Conservation (phyloP, 2,888 invertebrate genomes). For the Dysmachus trigonus region DNA sequence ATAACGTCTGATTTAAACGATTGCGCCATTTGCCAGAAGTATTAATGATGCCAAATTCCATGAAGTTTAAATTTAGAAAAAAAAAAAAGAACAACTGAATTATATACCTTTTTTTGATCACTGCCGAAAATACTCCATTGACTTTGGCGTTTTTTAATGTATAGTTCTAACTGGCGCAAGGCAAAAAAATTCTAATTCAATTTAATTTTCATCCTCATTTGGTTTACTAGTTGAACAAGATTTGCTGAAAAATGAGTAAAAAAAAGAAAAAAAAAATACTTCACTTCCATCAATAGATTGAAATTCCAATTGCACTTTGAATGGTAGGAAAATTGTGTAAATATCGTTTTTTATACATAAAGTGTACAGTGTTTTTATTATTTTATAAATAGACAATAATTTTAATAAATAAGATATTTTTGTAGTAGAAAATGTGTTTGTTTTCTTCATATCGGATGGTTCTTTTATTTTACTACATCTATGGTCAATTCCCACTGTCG, state of each 20-base stretch:
- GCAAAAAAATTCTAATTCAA: neutral
- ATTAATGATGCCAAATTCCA: conserved; percentile 26
- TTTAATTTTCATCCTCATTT: conserved; percentile 7
- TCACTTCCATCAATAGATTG: conserved; percentile 5
- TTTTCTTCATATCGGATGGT: too few relatives aligned
- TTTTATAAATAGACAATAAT: conserved; percentile 50
- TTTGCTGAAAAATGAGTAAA: neutral
- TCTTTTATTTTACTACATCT: neutral
- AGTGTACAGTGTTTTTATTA: conserved; percentile 52
- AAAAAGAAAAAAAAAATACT: conserved; percentile 1
- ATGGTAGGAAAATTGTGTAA: conserved; percentile 52
- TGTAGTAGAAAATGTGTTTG: conserved; percentile 43
- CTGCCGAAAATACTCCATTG: neutral
- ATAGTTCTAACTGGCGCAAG: conserved; percentile 1
- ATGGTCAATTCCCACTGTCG: neutral
- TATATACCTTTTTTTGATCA: neutral
- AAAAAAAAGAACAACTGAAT: neutral
- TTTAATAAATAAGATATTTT: conserved; percentile 51
- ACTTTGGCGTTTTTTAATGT: neutral
- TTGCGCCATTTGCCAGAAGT: conserved; percentile 30
- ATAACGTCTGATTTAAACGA: neutral
- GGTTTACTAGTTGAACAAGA: neutral
- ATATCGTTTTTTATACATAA: conserved; percentile 46
- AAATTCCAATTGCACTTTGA: conserved; percentile 29
- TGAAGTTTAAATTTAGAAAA: neutral